Percentiles rank a stretch among this genome's conserved stretches.
These are phyloP conservation scores for Microplitis manilae DNA, from an alignment of 2,888 invertebrate species.

Conservation along the genomic window DNA sequence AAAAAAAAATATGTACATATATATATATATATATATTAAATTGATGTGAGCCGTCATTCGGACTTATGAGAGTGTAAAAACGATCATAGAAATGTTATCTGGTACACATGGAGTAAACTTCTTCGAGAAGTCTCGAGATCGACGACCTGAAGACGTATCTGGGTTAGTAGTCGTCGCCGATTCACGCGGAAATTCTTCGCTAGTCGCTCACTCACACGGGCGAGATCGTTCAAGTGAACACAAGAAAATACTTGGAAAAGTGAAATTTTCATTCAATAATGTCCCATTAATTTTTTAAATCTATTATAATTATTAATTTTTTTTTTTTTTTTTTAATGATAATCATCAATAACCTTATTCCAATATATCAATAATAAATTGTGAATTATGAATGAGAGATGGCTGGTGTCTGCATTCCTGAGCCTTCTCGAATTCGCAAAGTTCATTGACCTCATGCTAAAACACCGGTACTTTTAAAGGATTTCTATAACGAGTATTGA, in stretches of 20 bases:
- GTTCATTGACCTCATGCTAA: constrained; percentile 16
- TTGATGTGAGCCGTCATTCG: background rate
- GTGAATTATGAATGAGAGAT: no score
- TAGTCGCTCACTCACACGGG: constrained; percentile 51
- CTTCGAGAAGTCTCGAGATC: constrained; percentile 64
- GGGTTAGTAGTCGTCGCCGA: constrained; percentile 71
- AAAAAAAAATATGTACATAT: background rate
- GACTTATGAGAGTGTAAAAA: constrained; percentile 29
- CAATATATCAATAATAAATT: no score
- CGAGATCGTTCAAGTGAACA: constrained; percentile 6
- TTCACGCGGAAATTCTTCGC: constrained; percentile 70
- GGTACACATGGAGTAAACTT: constrained; percentile 61
- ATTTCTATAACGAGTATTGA: background rate
- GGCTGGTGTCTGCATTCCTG: background rate
- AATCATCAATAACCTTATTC: no score
- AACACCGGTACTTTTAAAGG: background rate
- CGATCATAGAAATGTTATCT: constrained; percentile 57
- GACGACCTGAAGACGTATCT: constrained; percentile 69
- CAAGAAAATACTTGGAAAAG: constrained; percentile 4
- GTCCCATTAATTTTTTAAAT: background rate
- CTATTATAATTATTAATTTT: background rate
- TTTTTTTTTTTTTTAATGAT: background rate
- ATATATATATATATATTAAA: background rate
- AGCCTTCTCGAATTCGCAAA: constrained; percentile 23
- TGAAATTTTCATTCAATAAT: constrained; percentile 23